Evolutionary conservation across 2,797 vertebrate species (phyloP), one percentile per base, ranked within the genome.

Genomic region (Crocidura indochinensis): DNA sequence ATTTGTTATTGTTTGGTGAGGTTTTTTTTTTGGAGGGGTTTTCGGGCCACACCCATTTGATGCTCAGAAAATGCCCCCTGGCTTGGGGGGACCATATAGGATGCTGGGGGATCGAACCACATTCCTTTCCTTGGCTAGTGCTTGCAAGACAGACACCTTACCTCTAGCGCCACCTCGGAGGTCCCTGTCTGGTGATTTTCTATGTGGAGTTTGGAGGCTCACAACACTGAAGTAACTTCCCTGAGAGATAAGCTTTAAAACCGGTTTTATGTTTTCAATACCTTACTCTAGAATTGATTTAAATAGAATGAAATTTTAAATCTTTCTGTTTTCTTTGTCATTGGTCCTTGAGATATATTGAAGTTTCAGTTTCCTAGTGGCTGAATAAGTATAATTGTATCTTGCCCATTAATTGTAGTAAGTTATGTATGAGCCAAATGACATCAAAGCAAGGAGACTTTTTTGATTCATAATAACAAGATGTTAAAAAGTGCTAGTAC

Each of bases 191-290:
- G 38, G 72, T 38, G 24, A 64, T 44, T 85, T 81, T 87, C 24
- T 49, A 27, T 7, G 31, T 74, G 19, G 47, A 67, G 14, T 31
- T 38, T 1, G 38, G 49, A 77, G 10, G 69, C 49, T 44, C 27
- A 84, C 0, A 46, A 10, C 44, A 80, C 14, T 73, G 8, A 53
- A 71, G 29, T 29, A 46, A 11, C 8, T 82, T 83, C 22, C 22
- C 72, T n/a, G 27, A 85, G 49, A 78, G 51, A 51, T 65, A 14
- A 78, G 11, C 44, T 74, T 74, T 77, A 46, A 92, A 90, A n/a
- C 24, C 11, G 64, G 17, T 77, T 87, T 38, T 38, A 38, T 77
- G 46, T 64, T 20, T 51, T 47, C 51, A 74, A 38, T 10, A 0
- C 69, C 27, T 56, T 92, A 60, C 64, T 65, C 64, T 24, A 31